Percentiles rank a stretch among this genome's conserved stretches.
These are phyloP conservation scores for Diacarnus erythraeanus DNA, from an alignment of 37 sponge, comb jelly and placozoan species.

Conservation along the genomic window DNA sequence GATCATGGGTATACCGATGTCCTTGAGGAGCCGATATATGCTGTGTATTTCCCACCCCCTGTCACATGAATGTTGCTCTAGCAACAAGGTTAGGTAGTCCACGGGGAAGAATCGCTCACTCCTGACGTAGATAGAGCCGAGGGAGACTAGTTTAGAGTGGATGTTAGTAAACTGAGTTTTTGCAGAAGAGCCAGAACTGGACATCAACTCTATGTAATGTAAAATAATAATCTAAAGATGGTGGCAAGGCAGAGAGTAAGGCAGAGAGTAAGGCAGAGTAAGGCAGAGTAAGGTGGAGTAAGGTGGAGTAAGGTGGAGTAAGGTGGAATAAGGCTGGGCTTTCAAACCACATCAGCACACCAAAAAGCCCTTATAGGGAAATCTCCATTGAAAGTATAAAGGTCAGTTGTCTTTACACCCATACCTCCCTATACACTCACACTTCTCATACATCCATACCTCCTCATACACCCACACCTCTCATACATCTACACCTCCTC, in stretches of 20 bases:
- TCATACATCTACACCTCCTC: no score
- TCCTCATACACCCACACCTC: no score
- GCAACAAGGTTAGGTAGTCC: slow-evolving; percentile 46
- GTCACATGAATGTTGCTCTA: slow-evolving; percentile 75
- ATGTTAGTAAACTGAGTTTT: slow-evolving; percentile 37
- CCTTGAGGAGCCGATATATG: slow-evolving; percentile 36
- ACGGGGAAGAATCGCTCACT: slow-evolving; percentile 85
- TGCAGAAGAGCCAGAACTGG: not conserved
- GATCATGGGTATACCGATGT: slow-evolving; percentile 60
- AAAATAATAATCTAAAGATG: no score
- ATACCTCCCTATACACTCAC: no score
- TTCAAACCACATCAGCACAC: no score
- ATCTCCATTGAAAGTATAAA: no score
- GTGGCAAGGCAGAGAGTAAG: no score
- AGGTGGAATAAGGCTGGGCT: no score
- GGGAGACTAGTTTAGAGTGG: slow-evolving; percentile 38
- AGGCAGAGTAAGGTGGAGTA: not conserved
- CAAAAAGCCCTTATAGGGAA: no score
- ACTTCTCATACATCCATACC: no score
- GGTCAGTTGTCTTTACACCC: no score
- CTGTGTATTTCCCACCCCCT: slow-evolving; percentile 47
- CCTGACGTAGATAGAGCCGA: slow-evolving; percentile 63
- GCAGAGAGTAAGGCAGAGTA: not conserved
- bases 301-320: no score
- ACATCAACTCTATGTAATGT: not conserved